These are phyloP conservation scores for Glyptemys insculpta DNA, from an alignment of 2,797 vertebrate genomes.

Conservation along the genomic window DNA sequence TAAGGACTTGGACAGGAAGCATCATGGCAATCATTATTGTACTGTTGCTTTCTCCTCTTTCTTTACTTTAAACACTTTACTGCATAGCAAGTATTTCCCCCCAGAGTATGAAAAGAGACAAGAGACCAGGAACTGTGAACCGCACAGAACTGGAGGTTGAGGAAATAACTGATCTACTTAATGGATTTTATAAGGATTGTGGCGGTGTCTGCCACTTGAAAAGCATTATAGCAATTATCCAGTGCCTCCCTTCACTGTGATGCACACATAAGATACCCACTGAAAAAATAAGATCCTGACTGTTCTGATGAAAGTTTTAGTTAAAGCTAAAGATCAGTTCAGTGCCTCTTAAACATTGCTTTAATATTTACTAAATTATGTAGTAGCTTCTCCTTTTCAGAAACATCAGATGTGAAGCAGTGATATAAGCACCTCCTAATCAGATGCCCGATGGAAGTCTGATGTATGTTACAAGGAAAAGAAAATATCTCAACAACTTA, in stretches of 20 bases:
- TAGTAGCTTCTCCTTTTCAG: conserved; percentile 3
- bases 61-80: conserved; percentile 32
- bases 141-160: background rate
- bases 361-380: background rate
- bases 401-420: conserved; percentile 16
- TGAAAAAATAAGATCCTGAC: background rate
- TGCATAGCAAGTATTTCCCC: conserved; percentile 29
- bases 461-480: conserved; percentile 22
- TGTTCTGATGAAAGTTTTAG: conserved; percentile 9
- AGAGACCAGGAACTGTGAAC: conserved; percentile 28
- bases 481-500: background rate
- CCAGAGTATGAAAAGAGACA: conserved; percentile 23
- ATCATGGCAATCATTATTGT: conserved; percentile 52
- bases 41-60: conserved; percentile 29
- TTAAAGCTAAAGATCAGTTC: background rate
- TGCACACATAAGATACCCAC: background rate
- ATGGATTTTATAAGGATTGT: conserved; percentile 22
- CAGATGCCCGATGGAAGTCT: conserved; percentile 1
- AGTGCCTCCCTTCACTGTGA: background rate
- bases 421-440: background rate
- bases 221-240: background rate
- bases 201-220: background rate
- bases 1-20: background rate
- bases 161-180: conserved; percentile 4
- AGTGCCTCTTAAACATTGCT: background rate